Percentiles rank a stretch among this genome's conserved stretches.
Conservation (phyloP, 2,888 invertebrate species). For the Monoplex corrugatus region DNA sequence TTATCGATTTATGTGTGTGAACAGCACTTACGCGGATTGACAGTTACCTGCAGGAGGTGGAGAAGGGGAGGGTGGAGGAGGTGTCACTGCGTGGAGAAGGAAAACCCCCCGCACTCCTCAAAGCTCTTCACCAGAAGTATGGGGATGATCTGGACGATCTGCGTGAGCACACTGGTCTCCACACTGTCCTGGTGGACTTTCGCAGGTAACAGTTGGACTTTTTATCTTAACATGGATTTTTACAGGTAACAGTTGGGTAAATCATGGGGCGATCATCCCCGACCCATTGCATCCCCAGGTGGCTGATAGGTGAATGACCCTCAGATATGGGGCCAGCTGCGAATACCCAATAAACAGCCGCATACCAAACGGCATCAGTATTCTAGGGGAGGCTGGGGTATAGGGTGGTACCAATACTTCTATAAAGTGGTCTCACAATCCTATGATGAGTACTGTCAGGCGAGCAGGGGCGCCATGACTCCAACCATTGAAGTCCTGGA, state of each 20-base stretch:
- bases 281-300: no score
- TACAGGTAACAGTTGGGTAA: background rate
- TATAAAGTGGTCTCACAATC: no score
- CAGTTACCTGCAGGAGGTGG: conserved; percentile 40
- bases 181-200: conserved; percentile 57
- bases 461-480: no score
- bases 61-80: conserved; percentile 22
- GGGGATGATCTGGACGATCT: conserved; percentile 62
- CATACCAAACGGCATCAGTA: background rate
- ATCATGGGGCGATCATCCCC: no score
- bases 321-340: background rate
- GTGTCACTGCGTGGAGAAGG: conserved; percentile 61
- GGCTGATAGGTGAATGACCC: background rate
- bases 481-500: no score
- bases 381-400: no score
- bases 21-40: conserved; percentile 34
- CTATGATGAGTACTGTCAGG: no score
- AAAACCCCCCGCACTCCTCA: conserved; percentile 69
- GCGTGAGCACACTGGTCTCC: conserved; percentile 54
- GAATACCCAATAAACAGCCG: background rate
- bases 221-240: background rate
- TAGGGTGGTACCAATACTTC: no score
- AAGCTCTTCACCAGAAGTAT: conserved; percentile 64
- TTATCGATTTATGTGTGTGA: background rate
- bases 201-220: conserved; percentile 2